These are phyloP conservation scores for Arbacia lixula DNA, from an alignment of 53 echinoderm and acorn worm genomes.

Conservation along the genomic window DNA sequence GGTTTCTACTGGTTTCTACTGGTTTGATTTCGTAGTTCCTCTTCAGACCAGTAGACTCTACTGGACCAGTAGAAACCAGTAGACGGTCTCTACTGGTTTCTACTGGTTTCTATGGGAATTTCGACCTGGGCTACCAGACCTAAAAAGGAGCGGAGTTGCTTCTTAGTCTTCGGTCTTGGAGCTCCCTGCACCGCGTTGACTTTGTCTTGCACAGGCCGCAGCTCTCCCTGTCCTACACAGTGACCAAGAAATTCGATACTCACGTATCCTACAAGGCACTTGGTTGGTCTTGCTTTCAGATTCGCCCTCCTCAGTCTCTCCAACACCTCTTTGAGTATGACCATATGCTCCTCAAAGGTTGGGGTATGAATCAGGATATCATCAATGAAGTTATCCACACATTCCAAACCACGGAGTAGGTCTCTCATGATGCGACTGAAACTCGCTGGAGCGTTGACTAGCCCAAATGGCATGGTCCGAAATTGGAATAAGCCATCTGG, in stretches of 20 bases:
- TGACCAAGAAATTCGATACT: conserved; percentile 63
- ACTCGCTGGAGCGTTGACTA: conserved; percentile 69
- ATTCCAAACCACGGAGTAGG: conserved; percentile 22
- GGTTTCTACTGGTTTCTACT: too few species aligned
- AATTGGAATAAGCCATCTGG: conserved; percentile 52
- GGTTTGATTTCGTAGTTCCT: too few species aligned
- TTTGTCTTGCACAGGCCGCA: conserved; percentile 53
- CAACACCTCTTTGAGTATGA: conserved; percentile 45
- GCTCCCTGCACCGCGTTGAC: conserved; percentile 33
- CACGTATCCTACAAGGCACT: conserved; percentile 59
- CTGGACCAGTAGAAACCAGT: too few species aligned
- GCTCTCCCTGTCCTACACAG: conserved; percentile 45
- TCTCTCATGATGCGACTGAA: conserved; percentile 53
- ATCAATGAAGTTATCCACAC: conserved; percentile 35
- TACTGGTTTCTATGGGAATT: too few species aligned
- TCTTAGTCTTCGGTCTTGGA: conserved; percentile 64
- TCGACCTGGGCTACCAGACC: conserved; percentile 48
- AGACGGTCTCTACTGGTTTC: too few species aligned
- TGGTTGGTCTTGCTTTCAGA: conserved; percentile 62
- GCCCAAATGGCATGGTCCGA: conserved; percentile 63
- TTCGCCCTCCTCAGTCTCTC: conserved; percentile 51
- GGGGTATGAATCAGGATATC: conserved; percentile 59
- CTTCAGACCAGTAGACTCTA: too few species aligned
- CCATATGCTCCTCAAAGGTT: conserved; percentile 56
- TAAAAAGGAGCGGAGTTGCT: conserved; percentile 65